Base-by-base conservation (phyloP, 2,888 invertebrate genomes). In the Rhorus exstirpatorius region DNA sequence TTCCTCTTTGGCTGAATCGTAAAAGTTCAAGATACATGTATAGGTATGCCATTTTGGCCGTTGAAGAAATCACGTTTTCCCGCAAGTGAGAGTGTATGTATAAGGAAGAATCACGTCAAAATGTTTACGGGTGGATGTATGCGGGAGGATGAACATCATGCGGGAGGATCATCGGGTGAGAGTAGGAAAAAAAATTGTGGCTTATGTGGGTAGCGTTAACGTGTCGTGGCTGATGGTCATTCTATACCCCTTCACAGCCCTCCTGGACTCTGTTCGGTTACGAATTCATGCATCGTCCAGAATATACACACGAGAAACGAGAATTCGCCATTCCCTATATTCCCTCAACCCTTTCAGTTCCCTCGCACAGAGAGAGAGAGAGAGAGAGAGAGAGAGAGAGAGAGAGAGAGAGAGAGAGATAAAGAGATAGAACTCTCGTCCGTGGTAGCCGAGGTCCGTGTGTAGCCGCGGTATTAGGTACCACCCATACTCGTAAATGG, bases 401-500 rank as follows among this genome's bases (percentile, higher is more conserved):
- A 58, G 26, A 38, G 38, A 49, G 31, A 0, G 17, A 31, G 41
- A n/a, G 58, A 17, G 44, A n/a, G 44, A 26, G 26, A 31, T 10
- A 12, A 12, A 55, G n/a, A n/a, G 3, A 49, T 49, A 49, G 14
- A 61, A 41, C 21, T 38, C 49, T 51, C 44, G 58, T 49, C 49
- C 46, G 67, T 24, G 35, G 58, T 44, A 38, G 46, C 55, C 14
- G 46, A 53, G 61, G 53, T 76, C 71, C 67, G 55, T 74, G 78
- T 74, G 74, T 68, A 68, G 51, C 78, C 65, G 65, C 58, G 55
- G 76, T 58, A 67, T 71, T 80, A 76, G 67, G 83, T 68, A 83
- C 71, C 65, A 60, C 49, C 70, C n/a, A n/a, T 79, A 55, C 79
- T 85, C 84, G 86, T 84, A 88, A 88, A 89, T 87, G 85, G 86